Conservation (phyloP, 2,797 vertebrate genomes). For the Hemitrygon akajei region DNA sequence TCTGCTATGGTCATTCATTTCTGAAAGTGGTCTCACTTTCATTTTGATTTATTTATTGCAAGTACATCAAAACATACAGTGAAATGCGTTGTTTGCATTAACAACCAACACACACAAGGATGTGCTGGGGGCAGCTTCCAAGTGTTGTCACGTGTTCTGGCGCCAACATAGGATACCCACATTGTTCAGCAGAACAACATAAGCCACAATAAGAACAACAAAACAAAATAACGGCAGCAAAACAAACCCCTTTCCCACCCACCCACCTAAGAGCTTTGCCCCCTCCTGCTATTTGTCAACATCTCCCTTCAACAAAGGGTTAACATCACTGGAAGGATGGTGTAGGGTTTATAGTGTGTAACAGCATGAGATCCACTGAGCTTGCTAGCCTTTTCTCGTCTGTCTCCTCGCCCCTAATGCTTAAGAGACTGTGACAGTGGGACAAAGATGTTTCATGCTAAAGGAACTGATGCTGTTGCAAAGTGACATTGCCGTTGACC, state of each 20-base stretch:
- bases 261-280: not conserved
- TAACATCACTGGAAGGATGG: not conserved
- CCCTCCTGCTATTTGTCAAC: not conserved
- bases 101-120: too few relatives aligned
- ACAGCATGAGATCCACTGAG: not conserved
- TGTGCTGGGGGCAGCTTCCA: too few relatives aligned
- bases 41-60: too few relatives aligned
- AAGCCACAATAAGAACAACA: too few relatives aligned
- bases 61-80: too few relatives aligned
- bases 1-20: not conserved
- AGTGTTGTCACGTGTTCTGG: too few relatives aligned
- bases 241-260: too few relatives aligned
- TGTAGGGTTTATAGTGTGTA: not conserved
- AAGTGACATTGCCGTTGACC: not conserved
- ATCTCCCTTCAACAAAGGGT: not conserved
- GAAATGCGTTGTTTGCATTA: too few relatives aligned
- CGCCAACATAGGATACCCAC: too few relatives aligned
- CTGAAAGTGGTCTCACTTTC: not conserved
- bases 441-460: not conserved
- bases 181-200: too few relatives aligned
- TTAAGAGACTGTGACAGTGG: not conserved
- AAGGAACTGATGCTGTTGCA: not conserved
- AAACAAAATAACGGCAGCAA: too few relatives aligned
- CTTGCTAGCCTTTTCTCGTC: not conserved
- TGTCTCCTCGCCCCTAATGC: not conserved